Base-by-base conservation (phyloP, 1,140 invertebrate species). In the Procambarus virginalis region DNA sequence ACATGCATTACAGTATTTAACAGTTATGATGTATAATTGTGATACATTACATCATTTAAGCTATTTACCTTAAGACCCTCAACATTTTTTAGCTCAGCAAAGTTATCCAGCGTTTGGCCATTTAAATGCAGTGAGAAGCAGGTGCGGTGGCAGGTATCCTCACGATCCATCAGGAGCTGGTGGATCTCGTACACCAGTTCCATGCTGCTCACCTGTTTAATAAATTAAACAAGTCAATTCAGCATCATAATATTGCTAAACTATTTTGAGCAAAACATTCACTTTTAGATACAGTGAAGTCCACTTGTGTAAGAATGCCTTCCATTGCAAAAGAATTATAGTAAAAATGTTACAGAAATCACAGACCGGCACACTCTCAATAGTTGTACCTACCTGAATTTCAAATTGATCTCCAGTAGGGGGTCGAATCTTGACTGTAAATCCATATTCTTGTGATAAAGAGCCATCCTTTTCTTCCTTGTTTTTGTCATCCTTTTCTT, bases 171-270 rank as follows among this genome's bases (percentile, higher is more conserved):
- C 10, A 99, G 94, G 80, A 99, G 95, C 94, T 99, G 98, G 94
- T 99, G 98, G 81, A 99, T 99, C 95, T 99, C 99, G 95, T 99
- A 99, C 0, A 99, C 98, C 68, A 99, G 94, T 94, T 99, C 99
- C 97, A 99, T 98, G 93, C 98, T 98, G 17, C 98, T 94, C 93
- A 97, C 96, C 94, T 99, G 98, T 93, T 99, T 58, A 60, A 48
- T 5, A 68, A n/a, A 48, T 60, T 34, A 34, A 55, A 55, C 51
- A 55, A 55, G 51, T 22, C 6, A 34, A 34, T 34, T 34, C 34
- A 0, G 34, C 34, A 34, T 34, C 34, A 34, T 34, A 1, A 34
- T 34, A 34, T 34, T 34, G 34, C 34, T 34, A 34, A 34, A 34
- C 34, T 34, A 34, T 34, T 34, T 34, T 34, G 1, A 34, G 34